These are phyloP conservation scores for Thelaira solivaga DNA, from an alignment of 2,888 invertebrate species.

Conservation along the genomic window DNA sequence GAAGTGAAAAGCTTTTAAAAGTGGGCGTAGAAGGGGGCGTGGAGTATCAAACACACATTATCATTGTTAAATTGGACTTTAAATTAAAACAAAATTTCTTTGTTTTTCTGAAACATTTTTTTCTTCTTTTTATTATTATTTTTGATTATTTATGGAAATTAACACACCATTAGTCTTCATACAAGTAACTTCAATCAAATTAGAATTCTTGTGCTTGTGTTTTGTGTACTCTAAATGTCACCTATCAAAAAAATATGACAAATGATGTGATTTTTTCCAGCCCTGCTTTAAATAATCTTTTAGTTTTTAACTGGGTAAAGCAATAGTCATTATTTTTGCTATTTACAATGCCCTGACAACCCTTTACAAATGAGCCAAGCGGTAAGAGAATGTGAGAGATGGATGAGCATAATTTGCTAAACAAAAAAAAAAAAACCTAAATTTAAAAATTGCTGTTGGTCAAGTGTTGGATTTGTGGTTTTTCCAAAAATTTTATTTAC, in stretches of 20 bases:
- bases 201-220: slow-evolving; percentile 28
- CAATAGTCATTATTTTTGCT: slow-evolving; percentile 24
- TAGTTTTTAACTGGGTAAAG: background rate
- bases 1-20: too few relatives aligned
- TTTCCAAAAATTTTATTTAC: slow-evolving; percentile 5
- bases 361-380: too few relatives aligned
- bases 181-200: background rate
- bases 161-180: slow-evolving; percentile 8
- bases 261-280: slow-evolving; percentile 29
- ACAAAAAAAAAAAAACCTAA: background rate
- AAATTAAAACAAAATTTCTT: too few relatives aligned
- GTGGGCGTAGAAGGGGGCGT: too few relatives aligned
- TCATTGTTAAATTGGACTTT: too few relatives aligned
- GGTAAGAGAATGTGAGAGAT: background rate
- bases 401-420: slow-evolving; percentile 36
- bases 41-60: too few relatives aligned
- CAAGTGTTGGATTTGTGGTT: slow-evolving; percentile 49
- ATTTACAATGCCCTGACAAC: too few relatives aligned
- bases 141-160: background rate
- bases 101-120: too few relatives aligned
- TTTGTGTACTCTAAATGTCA: slow-evolving; percentile 55
- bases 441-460: slow-evolving; percentile 32
- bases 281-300: background rate
- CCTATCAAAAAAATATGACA: slow-evolving; percentile 48
- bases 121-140: too few relatives aligned